Evolutionary conservation across 2,888 invertebrate species (phyloP).

Genomic region (Perdita meconis): DNA sequence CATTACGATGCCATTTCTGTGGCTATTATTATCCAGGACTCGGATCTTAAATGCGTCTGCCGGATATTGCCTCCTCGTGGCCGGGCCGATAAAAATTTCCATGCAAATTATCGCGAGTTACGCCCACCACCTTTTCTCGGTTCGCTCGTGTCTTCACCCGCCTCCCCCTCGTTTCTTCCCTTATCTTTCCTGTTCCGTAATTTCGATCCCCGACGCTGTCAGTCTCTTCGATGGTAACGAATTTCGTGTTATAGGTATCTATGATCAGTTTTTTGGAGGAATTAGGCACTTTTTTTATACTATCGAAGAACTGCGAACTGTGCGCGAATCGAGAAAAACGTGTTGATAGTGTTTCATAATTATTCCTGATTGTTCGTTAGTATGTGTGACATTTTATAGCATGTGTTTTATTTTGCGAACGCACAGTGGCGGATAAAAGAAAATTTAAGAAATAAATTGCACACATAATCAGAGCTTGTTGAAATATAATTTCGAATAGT

Average conservation of each 20-base stretch:
- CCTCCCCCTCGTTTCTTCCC: slow-evolving; percentile 2
- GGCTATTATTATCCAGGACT: slow-evolving; percentile 76
- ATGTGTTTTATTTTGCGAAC: no score
- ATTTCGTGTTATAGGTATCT: not conserved
- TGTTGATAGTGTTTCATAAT: no score
- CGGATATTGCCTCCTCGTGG: slow-evolving; percentile 77
- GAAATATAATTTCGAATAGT: no score
- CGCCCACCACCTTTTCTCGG: slow-evolving; percentile 70
- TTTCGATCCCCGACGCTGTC: not conserved
- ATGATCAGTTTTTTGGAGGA: no score
- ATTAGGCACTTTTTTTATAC: no score
- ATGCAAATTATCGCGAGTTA: slow-evolving; percentile 81
- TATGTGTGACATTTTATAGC: no score
- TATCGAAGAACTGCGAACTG: no score
- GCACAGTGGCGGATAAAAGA: no score
- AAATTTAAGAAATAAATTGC: no score
- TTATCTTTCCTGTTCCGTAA: slow-evolving; percentile 4
- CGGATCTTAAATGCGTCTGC: slow-evolving; percentile 81
- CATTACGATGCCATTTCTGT: slow-evolving; percentile 70
- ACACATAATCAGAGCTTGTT: no score
- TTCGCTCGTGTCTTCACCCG: not conserved
- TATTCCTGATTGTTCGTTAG: no score
- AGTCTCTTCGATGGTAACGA: not conserved
- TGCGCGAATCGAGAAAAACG: no score
- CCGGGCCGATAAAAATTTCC: slow-evolving; percentile 80